phyloP scores from a whole-genome alignment of 2,113 vertebrate species.

The Ia io region DNA sequence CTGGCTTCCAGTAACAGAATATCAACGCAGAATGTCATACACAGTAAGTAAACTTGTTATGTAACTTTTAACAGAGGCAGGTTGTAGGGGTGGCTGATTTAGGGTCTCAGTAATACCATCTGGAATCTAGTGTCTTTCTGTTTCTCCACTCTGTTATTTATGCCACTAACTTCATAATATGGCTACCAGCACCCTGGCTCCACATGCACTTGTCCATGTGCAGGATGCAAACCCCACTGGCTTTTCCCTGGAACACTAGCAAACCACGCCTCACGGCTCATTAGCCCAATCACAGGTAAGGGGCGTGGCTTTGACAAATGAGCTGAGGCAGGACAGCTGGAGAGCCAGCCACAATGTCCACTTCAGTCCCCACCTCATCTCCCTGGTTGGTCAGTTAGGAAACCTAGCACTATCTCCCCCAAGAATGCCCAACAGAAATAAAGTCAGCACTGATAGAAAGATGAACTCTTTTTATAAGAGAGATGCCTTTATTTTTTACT shows the following conservation, averaged over 20 bases:
- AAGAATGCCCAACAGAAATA: background rate
- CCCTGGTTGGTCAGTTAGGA: background rate
- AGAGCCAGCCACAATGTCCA: background rate
- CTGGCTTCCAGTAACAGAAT: background rate
- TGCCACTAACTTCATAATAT: background rate
- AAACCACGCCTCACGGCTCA: background rate
- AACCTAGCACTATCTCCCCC: background rate
- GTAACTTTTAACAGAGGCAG: background rate
- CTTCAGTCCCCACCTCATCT: background rate
- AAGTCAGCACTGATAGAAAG: background rate
- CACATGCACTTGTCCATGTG: background rate
- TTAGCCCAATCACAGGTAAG: background rate
- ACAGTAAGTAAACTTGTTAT: background rate
- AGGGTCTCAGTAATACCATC: background rate
- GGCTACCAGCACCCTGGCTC: background rate
- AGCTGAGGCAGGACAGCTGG: background rate
- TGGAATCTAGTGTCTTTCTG: background rate
- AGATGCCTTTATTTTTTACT: background rate
- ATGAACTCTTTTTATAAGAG: background rate
- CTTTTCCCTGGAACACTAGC: background rate
- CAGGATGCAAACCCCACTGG: background rate
- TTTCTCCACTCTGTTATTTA: background rate
- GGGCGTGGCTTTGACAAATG: background rate
- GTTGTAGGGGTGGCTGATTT: background rate
- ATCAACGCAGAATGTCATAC: background rate